These are phyloP conservation scores for Parnassius smintheus DNA, from an alignment of 2,888 invertebrate genomes.

Conservation along the genomic window DNA sequence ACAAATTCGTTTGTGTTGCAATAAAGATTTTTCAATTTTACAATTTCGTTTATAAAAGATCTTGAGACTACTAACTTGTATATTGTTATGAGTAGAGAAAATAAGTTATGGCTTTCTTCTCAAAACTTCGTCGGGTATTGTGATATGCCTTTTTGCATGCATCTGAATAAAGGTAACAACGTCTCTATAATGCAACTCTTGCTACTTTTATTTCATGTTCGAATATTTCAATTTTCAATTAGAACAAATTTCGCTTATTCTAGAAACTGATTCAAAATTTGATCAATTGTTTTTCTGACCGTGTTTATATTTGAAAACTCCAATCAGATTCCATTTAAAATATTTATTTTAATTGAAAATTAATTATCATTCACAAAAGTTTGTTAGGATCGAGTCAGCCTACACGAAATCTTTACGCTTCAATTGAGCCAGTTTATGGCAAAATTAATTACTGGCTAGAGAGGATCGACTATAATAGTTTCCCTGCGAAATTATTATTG, in stretches of 20 bases:
- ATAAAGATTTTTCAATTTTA: too few relatives aligned
- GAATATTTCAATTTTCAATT: conserved; percentile 23
- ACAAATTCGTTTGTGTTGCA: too few relatives aligned
- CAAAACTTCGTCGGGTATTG: conserved; percentile 62
- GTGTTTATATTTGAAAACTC: conserved; percentile 19
- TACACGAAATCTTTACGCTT: conserved; percentile 77
- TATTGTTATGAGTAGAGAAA: conserved; percentile 47
- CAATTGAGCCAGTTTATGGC: conserved; percentile 78
- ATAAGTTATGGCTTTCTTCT: conserved; percentile 72
- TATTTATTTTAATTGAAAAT: conserved; percentile 49
- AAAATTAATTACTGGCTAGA: conserved; percentile 79
- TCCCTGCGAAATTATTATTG: conserved; percentile 77
- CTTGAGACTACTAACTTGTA: conserved; percentile 52
- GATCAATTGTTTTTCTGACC: conserved; percentile 10
- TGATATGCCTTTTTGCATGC: conserved; percentile 71
- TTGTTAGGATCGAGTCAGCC: conserved; percentile 53
- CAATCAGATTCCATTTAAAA: conserved; percentile 19
- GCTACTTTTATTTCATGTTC: conserved; percentile 30
- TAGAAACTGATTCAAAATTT: conserved; percentile 11
- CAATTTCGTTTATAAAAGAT: too few relatives aligned
- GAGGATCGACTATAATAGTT: conserved; percentile 80
- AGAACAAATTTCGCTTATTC: not conserved
- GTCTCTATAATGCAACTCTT: conserved; percentile 38
- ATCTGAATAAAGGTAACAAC: conserved; percentile 50
- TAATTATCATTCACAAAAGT: conserved; percentile 71